Evolutionary conservation across 2,113 vertebrate species (phyloP), one percentile per base, ranked within the genome.

Genomic region (Cervus canadensis): DNA sequence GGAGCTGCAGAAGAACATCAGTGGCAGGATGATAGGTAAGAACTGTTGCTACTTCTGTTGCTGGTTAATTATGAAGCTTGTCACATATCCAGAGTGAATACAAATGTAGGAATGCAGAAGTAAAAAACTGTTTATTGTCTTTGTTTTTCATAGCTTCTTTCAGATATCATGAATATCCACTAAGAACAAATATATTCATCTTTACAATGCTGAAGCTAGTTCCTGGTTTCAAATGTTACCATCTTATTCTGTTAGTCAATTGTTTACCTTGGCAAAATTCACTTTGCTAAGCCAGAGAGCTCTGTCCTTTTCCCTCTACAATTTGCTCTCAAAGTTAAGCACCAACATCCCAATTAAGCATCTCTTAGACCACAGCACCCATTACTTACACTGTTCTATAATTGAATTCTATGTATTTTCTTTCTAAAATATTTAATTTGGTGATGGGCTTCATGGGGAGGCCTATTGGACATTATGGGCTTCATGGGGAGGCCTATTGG

Each of bases 11-110:
- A 98, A 98, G 71, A 98, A 98, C 92, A 97, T 98, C 83, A 96
- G 98, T 64, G 98, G 98, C 50, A 98, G 99, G 89, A 98, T 99
- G 74, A 98, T 99, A 88, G 99, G 99, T 99, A 97, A 95, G 90
- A 11, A 23, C 26, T 76, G 59, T 59, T 28, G 33, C 19, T 43
- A 0, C 59, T 82, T 78, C 54, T 60, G 36, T 6, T 45, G 54
- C 11, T 7, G n/a, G 5, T 60, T 74, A 19, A 28, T 16, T 52
- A 6, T 28, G n/a, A 83, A 52, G 40, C 36, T 7, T 17, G 43
- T 79, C 85, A 33, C 13, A 40, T 10, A 40, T 48, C 21, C 50
- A 14, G n/a, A 50, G 43, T 11, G 10, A 82, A 30, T 48, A 7
- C 36, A 64, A 52, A 57, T 43, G n/a, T 15, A 48, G 74, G 74